Conservation (phyloP, 2,113 vertebrate species). For the Hyla sarda region DNA sequence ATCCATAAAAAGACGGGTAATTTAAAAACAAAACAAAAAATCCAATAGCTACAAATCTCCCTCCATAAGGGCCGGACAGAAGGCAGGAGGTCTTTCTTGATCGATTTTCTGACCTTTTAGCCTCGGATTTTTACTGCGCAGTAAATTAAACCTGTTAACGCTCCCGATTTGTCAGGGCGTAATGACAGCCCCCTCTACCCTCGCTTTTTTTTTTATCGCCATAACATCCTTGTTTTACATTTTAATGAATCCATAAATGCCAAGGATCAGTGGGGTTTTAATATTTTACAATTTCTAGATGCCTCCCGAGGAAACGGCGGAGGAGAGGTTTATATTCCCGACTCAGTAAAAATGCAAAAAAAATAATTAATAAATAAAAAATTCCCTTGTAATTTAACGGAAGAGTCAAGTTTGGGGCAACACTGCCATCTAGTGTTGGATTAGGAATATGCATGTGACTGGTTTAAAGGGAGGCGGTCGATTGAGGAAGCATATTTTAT, state of each 20-base stretch:
- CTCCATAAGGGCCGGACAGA: constrained; percentile 1
- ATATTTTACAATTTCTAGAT: constrained; percentile 38
- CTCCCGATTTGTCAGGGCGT: constrained; percentile 25
- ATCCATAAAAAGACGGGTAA: constrained; percentile 6
- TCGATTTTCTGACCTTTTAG: constrained; percentile 22
- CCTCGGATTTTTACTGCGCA: constrained; percentile 19
- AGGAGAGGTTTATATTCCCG: not conserved
- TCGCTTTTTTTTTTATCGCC: constrained; percentile 29
- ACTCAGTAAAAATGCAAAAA: not conserved
- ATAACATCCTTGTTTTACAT: constrained; percentile 37
- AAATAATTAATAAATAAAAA: too few species aligned
- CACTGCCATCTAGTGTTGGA: constrained; percentile 26
- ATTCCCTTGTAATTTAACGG: not conserved
- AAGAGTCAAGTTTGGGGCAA: not conserved
- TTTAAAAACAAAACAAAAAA: too few species aligned
- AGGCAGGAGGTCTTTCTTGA: constrained; percentile 19
- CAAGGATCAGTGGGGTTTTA: constrained; percentile 18
- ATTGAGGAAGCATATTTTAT: too few species aligned
- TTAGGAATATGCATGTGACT: not conserved
- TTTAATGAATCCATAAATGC: constrained; percentile 49
- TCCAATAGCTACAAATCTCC: constrained; percentile 5
- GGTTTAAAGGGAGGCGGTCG: not conserved
- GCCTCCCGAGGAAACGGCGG: constrained; percentile 1
- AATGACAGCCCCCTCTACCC: constrained; percentile 17
- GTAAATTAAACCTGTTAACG: constrained; percentile 36